A percentile compares a stretch with the other conserved stretches of the same genome.
Evolutionary conservation across 1,140 invertebrate species (phyloP).

Genomic region (Psilanteris sp.): DNA sequence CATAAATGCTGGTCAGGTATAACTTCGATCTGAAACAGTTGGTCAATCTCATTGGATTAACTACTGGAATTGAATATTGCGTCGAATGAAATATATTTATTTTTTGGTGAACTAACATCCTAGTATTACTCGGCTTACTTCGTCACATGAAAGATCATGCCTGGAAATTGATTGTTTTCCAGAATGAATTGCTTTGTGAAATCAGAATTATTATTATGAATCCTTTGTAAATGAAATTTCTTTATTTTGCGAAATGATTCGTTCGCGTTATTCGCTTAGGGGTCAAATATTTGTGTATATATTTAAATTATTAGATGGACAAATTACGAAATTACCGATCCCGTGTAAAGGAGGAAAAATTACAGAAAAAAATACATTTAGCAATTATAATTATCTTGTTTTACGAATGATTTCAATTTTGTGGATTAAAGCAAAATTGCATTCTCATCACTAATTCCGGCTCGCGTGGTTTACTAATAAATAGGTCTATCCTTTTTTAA

Average conservation of each 20-base stretch:
- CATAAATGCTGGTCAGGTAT: constrained; percentile 63
- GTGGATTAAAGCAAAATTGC: too few relatives aligned
- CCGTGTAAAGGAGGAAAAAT: too few relatives aligned
- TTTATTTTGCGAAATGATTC: neutral
- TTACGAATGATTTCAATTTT: too few relatives aligned
- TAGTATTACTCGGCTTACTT: constrained; percentile 33
- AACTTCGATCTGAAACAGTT: constrained; percentile 57
- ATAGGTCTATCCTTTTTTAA: too few relatives aligned
- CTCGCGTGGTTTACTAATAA: too few relatives aligned
- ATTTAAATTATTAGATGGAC: too few relatives aligned
- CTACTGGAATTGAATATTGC: constrained; percentile 61
- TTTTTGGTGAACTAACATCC: constrained; percentile 52
- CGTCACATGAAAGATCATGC: constrained; percentile 31
- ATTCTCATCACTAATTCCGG: too few relatives aligned
- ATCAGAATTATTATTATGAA: constrained; percentile 8
- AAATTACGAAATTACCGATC: too few relatives aligned
- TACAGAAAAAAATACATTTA: too few relatives aligned
- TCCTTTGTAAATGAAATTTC: constrained; percentile 9
- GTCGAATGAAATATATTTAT: constrained; percentile 61
- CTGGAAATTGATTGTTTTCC: constrained; percentile 42
- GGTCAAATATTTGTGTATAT: too few relatives aligned
- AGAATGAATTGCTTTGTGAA: constrained; percentile 11
- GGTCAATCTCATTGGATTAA: constrained; percentile 65
- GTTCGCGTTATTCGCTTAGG: too few relatives aligned
- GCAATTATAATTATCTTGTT: too few relatives aligned